These are phyloP conservation scores for Phyllotis vaccarum DNA, from an alignment of 2,797 vertebrate species.

Conservation along the genomic window DNA sequence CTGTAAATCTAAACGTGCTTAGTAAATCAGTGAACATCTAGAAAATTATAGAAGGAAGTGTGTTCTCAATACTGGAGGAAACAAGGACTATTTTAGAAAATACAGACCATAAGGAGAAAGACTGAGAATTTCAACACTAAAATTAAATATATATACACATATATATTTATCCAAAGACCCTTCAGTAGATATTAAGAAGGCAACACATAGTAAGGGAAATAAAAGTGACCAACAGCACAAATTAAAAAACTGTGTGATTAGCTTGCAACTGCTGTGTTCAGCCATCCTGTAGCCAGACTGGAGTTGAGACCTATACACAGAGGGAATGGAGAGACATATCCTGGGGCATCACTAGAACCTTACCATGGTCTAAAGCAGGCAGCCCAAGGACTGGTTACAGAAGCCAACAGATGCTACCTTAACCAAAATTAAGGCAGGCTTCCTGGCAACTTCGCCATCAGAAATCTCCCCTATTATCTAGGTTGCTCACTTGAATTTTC, in stretches of 20 bases:
- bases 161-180: background rate
- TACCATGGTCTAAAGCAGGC: background rate
- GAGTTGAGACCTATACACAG: background rate
- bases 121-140: slow-evolving; percentile 11
- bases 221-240: background rate
- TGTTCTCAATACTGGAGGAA: background rate
- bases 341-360: background rate
- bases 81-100: slow-evolving; percentile 28
- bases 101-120: background rate
- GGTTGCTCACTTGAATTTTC: background rate
- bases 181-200: background rate
- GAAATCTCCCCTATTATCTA: background rate
- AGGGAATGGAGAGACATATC: background rate
- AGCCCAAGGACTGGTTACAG: background rate
- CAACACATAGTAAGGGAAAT: background rate
- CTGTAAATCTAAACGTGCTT: background rate
- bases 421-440: background rate
- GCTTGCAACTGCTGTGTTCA: background rate
- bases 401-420: background rate
- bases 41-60: background rate
- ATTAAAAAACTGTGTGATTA: background rate
- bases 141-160: background rate
- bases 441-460: slow-evolving; percentile 16
- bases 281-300: background rate
- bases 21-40: background rate